Conservation (phyloP, 1,140 invertebrate species). For the Caenorhabditis tropicalis region DNA sequence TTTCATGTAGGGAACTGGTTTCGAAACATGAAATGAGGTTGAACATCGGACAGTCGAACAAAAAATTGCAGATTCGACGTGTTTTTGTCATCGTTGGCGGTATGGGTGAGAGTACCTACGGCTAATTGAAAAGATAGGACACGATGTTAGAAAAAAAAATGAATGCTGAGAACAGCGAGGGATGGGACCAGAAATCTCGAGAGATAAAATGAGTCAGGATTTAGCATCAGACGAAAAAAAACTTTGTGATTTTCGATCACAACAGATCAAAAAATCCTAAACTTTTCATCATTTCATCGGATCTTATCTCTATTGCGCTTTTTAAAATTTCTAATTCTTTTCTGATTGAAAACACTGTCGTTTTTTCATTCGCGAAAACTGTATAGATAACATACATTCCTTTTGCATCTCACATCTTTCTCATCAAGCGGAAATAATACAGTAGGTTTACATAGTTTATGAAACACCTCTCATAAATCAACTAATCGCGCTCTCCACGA, state of each 20-base stretch:
- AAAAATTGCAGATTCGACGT: slow-evolving; percentile 34
- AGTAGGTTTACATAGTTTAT: slow-evolving; percentile 27
- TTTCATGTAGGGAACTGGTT: slow-evolving; percentile 32
- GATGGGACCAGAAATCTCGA: neutral
- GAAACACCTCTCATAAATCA: neutral
- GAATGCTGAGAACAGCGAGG: neutral
- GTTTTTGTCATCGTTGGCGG: slow-evolving; percentile 28
- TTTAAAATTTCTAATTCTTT: neutral
- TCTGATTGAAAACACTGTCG: neutral
- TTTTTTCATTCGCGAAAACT: neutral
- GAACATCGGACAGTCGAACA: slow-evolving; percentile 35
- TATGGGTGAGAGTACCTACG: neutral
- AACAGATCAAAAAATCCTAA: neutral
- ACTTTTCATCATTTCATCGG: neutral
- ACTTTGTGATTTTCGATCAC: neutral
- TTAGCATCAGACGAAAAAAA: neutral
- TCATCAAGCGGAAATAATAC: slow-evolving; percentile 22
- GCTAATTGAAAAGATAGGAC: neutral
- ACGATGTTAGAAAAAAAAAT: neutral
- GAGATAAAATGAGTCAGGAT: neutral
- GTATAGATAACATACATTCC: neutral
- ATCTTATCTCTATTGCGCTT: neutral
- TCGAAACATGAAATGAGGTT: slow-evolving; percentile 41
- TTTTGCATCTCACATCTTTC: neutral
- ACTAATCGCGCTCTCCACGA: neutral